phyloP scores from a whole-genome alignment of 2,888 invertebrate species.

The Chouioia cunea region DNA sequence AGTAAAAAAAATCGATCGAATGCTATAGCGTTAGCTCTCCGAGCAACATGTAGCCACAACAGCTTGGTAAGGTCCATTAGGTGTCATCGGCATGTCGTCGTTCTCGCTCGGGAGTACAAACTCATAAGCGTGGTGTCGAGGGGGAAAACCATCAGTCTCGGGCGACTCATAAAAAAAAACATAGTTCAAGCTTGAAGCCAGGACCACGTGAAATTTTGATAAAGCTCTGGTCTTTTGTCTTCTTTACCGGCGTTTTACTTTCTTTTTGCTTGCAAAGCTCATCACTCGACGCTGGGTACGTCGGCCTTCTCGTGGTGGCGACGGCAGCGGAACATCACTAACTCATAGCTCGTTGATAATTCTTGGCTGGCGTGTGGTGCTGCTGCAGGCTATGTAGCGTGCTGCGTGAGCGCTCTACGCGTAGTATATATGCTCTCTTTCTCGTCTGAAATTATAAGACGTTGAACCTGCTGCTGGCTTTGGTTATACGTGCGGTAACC shows the following conservation, averaged over 20 bases:
- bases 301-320: background rate
- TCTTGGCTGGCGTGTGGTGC: constrained; percentile 8
- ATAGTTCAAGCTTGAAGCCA: background rate
- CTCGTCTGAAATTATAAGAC: constrained; percentile 49
- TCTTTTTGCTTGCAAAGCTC: background rate
- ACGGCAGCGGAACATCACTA: no score
- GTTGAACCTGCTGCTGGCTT: constrained; percentile 48
- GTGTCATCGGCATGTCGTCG: no score
- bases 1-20: no score
- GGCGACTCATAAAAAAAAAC: background rate
- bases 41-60: no score
- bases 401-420: background rate
- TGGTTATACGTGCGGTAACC: background rate
- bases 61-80: no score
- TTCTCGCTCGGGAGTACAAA: no score
- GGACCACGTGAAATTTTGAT: constrained; percentile 37
- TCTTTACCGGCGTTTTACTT: constrained; percentile 3
- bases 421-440: background rate
- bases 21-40: no score
- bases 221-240: constrained; percentile 36
- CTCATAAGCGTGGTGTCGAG: no score
- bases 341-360: constrained; percentile 30
- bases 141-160: constrained; percentile 9
- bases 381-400: no score
- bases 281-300: background rate